Evolutionary conservation across 1,140 invertebrate species (phyloP).

Genomic region (Sycophaga agraensis): DNA sequence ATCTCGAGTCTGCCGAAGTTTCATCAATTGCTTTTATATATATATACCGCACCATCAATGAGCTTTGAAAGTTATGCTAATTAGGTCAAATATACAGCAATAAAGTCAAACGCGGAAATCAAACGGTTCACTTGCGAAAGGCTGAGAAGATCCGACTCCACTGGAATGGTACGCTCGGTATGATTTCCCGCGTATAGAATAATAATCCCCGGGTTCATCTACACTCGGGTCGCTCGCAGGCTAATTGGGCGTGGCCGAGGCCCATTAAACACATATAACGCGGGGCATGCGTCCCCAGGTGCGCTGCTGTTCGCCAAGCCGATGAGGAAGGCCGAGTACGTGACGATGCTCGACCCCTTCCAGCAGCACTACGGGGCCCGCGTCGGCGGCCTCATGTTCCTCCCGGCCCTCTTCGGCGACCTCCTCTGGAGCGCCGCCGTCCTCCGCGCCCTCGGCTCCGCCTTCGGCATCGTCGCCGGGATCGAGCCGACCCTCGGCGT

Average conservation of each 20-base stretch:
- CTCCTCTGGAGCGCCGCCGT: slow-evolving; percentile 79
- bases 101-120: no score
- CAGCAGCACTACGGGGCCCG: slow-evolving; percentile 74
- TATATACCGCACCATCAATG: no score
- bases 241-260: not conserved
- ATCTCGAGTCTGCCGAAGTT: no score
- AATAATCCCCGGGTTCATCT: no score
- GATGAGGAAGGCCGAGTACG: slow-evolving; percentile 78
- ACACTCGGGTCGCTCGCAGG: no score
- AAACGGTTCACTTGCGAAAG: no score
- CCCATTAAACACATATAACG: not conserved
- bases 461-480: slow-evolving; percentile 48
- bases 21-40: no score
- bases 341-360: slow-evolving; percentile 87
- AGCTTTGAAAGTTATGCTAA: no score
- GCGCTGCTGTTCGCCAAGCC: slow-evolving; percentile 78
- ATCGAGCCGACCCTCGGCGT: slow-evolving; percentile 50
- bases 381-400: slow-evolving; percentile 76
- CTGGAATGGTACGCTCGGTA: no score
- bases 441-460: slow-evolving; percentile 71
- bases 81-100: no score
- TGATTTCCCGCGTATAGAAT: no score
- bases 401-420: slow-evolving; percentile 79
- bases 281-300: slow-evolving; percentile 53
- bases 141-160: no score